Conservation (phyloP, 2,113 vertebrate species). For the Mus pahari region DNA sequence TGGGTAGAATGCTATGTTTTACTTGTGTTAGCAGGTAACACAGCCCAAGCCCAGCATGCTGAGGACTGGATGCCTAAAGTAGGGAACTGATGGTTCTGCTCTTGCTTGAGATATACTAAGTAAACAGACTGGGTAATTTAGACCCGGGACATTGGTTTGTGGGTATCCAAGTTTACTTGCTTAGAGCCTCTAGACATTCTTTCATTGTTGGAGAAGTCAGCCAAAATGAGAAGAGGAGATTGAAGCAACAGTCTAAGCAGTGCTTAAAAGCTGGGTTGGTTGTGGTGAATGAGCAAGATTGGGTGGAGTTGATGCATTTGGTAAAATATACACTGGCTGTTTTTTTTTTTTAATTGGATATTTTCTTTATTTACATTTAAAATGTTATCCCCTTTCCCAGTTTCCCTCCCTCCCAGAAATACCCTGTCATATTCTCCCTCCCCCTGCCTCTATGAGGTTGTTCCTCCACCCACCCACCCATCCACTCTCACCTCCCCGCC, state of each 20-base stretch:
- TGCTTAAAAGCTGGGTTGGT: conserved; percentile 69
- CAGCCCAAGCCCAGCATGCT: not conserved
- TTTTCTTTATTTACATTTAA: no score
- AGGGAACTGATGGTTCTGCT: not conserved
- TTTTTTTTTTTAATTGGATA: no score
- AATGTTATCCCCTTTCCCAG: no score
- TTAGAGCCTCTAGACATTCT: conserved; percentile 55
- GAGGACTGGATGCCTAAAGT: not conserved
- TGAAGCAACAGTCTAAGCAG: conserved; percentile 47
- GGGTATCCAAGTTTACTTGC: conserved; percentile 71
- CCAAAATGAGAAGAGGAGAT: not conserved
- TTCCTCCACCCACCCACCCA: no score
- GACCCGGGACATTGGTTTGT: conserved; percentile 44
- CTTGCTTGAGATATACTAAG: conserved; percentile 53
- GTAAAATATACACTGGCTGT: conserved; percentile 15
- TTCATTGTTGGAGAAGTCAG: conserved; percentile 43
- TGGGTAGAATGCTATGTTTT: not conserved
- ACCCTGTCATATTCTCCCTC: no score
- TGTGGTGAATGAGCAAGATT: conserved; percentile 51
- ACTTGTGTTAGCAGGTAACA: not conserved
- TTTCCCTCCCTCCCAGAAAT: no score
- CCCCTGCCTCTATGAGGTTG: no score
- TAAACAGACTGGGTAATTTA: conserved; percentile 65
- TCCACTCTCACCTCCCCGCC: no score
- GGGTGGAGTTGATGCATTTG: not conserved